Percentiles rank a stretch among this genome's conserved stretches.
These are phyloP conservation scores for Caerostris darwini DNA, from an alignment of 1,140 invertebrate species.

Conservation along the genomic window DNA sequence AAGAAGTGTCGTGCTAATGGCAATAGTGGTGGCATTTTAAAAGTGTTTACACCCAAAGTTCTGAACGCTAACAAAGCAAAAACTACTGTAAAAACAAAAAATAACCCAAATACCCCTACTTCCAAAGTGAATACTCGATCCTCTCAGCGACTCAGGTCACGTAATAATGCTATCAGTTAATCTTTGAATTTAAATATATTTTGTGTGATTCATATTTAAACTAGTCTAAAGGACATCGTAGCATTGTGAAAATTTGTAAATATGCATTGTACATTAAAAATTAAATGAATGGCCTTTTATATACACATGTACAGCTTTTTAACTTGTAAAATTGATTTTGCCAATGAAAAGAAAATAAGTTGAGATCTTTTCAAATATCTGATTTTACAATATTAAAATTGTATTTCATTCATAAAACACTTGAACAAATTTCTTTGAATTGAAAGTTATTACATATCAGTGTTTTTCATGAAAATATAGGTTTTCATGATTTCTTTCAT, in stretches of 20 bases:
- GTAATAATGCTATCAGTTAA: constrained; percentile 70
- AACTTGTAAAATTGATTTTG: constrained; percentile 48
- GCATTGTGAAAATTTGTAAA: constrained; percentile 66
- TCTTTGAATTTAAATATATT: constrained; percentile 46
- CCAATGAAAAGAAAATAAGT: not conserved
- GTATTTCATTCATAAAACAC: not conserved
- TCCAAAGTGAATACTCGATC: constrained; percentile 71
- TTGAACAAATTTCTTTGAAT: not conserved
- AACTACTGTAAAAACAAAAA: constrained; percentile 51
- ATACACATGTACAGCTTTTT: constrained; percentile 75
- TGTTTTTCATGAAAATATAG: constrained; percentile 44
- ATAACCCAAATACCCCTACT: not conserved
- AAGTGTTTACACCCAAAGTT: constrained; percentile 16
- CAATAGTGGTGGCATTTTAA: not conserved
- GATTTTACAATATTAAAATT: not conserved
- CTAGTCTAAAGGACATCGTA: constrained; percentile 67
- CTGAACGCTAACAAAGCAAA: constrained; percentile 37
- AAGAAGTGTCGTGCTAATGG: constrained; percentile 66
- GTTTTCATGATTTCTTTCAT: constrained; percentile 27
- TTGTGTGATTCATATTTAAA: constrained; percentile 59
- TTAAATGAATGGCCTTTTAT: constrained; percentile 62
- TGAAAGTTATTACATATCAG: constrained; percentile 28
- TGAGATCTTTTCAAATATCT: not conserved
- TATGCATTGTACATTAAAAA: constrained; percentile 62
- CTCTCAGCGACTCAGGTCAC: constrained; percentile 71